Evolutionary conservation across 1,140 invertebrate genomes (phyloP), one percentile per base, ranked within the genome.

Genomic region (Nasonia vitripennis): DNA sequence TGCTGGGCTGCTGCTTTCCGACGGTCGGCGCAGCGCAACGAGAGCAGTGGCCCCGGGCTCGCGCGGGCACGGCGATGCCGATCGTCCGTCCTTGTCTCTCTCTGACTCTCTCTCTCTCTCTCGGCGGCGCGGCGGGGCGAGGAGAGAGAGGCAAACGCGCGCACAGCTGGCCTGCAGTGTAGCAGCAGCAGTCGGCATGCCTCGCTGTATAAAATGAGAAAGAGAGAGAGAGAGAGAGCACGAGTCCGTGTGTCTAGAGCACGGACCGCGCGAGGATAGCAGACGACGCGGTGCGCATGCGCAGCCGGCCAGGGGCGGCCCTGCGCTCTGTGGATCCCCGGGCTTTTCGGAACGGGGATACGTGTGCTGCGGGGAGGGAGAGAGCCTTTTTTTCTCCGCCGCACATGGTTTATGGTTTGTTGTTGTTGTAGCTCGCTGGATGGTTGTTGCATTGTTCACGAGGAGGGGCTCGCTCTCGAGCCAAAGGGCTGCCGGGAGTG

Each of bases 1-100:
- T 68, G 67, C 67, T 68, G 23, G 34, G 34, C 23, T 14, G 68
- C 68, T 71, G 68, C 68, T 71, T 10, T 31, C 23, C 68, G 68
- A 34, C 68, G 68, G 23, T 27, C 68, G 68, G 68, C 68, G 68
- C 68, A 34, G 68, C 68, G 68, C 68, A 34, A 71, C 68, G 68
- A 27, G 23, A 71, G 68, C 68, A 34, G 68, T 31, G 68, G 23
- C 68, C 68, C 68, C 68, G 68, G 31, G 68, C 68, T n/a, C 68
- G 23, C 31, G 68, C 68, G 68, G 68, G 31, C 23, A 71, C 68
- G 55, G 55, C 55, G 55, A 62, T 62, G 55, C 68, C 68, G 68
- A 27, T 34, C 68, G 23, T 62, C 68, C 68, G 23, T 71, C 68
- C 31, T 34, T 71, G 23, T 71, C 68, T 71, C 27, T 20, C 68